Conservation (phyloP, 2,113 vertebrate genomes). For the Odobenus rosmarus region DNA sequence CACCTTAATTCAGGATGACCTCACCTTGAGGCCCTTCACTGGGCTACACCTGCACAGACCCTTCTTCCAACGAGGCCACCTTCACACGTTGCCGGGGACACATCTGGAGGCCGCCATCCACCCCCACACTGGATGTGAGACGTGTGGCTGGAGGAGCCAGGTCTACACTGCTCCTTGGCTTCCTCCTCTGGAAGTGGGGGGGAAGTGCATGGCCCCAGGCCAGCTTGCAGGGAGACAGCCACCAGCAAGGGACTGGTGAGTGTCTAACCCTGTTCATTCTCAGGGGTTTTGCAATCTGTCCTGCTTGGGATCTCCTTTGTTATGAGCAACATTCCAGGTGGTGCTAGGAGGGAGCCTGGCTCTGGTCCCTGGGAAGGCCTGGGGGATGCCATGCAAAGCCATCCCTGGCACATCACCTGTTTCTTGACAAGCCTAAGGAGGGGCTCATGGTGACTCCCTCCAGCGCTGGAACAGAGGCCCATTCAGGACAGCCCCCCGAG, state of each 20-base stretch:
- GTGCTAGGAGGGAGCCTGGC: too few relatives aligned
- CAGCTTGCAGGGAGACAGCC: fast-evolving
- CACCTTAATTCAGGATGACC: neutral
- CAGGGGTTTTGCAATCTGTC: neutral
- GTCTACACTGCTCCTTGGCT: fast-evolving
- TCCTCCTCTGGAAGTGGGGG: neutral
- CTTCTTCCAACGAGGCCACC: neutral
- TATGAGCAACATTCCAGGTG: fast-evolving
- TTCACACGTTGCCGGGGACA: fast-evolving
- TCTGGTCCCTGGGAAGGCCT: too few relatives aligned
- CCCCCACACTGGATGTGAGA: neutral
- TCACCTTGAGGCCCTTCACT: too few relatives aligned
- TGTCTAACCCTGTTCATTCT: fast-evolving
- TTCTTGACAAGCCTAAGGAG: neutral
- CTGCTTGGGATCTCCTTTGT: fast-evolving
- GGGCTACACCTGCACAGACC: neutral
- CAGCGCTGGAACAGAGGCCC: neutral
- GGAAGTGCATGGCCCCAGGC: fast-evolving
- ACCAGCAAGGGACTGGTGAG: too few relatives aligned
- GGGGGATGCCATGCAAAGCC: too few relatives aligned
- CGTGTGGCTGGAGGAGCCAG: neutral
- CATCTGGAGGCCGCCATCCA: fast-evolving
- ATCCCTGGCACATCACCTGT: neutral
- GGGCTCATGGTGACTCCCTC: too few relatives aligned
- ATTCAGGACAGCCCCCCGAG: neutral